Evolutionary conservation across 2,797 vertebrate species (phyloP), one percentile per base, ranked within the genome.

Genomic region (Hypotaenidia okinawae): DNA sequence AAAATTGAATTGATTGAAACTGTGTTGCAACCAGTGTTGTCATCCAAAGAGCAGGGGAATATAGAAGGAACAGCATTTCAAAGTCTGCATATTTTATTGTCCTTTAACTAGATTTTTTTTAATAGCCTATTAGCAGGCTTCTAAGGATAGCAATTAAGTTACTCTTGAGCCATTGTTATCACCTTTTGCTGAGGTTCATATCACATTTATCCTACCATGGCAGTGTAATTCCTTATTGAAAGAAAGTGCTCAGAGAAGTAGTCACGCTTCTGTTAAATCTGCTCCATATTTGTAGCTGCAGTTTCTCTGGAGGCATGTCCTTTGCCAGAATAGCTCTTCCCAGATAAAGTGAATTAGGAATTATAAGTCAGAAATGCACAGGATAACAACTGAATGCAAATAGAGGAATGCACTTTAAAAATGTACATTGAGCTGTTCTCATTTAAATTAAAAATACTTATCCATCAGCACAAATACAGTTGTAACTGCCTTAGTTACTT

Each of bases 61-160:
- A 41, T n/a, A 6, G 5, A 61, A 45, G 41, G 52, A 89, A 27
- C 24, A 59, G 16, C 22, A 9, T 70, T 93, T 94, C 55, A 37
- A 72, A 61, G 21, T 66, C 75, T 87, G 32, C 57, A 11, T 89
- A 2, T 68, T 11, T 80, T 87, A 41, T 28, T 90, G 10, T 74
- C 23, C 45, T 83, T 87, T 64, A 11, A 87, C 51, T 54, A 61
- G 37, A 2, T 37, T 55, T 67, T 41, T 41, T 88, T 91, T 51
- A 93, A 37, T 58, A 93, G 45, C 30, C 43, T 85, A 12, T 63
- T 92, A 73, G 49, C 89, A 95, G 77, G 22, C 75, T 95, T 51
- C 37, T 35, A 47, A 28, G 30, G 30, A n/a, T 35, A 77, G 61
- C 74, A 95, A 85, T 54, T 1, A 72, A 49, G 23, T 67, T 80